These are phyloP conservation scores for Panopea generosa DNA, from an alignment of 2,888 invertebrate species.

Conservation along the genomic window DNA sequence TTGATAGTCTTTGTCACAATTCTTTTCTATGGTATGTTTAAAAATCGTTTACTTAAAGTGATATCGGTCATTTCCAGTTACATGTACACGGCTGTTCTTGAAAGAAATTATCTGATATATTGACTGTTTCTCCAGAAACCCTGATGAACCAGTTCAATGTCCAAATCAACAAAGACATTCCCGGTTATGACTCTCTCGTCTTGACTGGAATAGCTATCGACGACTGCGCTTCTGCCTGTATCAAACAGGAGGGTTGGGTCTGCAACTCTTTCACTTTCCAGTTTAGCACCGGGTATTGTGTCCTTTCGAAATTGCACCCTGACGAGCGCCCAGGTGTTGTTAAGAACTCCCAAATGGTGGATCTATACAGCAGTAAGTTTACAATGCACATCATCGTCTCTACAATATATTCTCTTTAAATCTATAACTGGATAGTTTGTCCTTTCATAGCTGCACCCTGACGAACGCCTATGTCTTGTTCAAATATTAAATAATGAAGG, in stretches of 20 bases:
- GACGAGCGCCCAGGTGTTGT: constrained; percentile 67
- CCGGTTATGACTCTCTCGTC: constrained; percentile 65
- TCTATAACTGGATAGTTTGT: no score
- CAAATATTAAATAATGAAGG: neutral
- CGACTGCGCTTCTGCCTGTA: constrained; percentile 73
- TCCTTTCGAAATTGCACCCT: constrained; percentile 70
- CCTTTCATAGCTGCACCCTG: no score
- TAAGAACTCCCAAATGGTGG: constrained; percentile 45
- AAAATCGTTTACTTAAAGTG: no score
- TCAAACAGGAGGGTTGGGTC: constrained; percentile 62
- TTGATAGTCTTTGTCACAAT: no score
- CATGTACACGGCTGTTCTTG: no score
- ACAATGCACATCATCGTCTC: no score
- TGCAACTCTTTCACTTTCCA: constrained; percentile 77
- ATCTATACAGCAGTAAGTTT: constrained; percentile 73
- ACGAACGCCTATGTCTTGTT: no score
- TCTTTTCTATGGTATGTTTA: no score
- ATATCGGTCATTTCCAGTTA: no score
- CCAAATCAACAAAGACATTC: constrained; percentile 65
- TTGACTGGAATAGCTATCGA: constrained; percentile 72
- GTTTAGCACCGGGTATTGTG: constrained; percentile 69
- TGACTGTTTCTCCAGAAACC: no score
- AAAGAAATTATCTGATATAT: no score
- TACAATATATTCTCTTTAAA: no score
- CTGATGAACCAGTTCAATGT: constrained; percentile 59